Base-by-base conservation (phyloP, 1,140 invertebrate species). In the Sinella curviseta region DNA sequence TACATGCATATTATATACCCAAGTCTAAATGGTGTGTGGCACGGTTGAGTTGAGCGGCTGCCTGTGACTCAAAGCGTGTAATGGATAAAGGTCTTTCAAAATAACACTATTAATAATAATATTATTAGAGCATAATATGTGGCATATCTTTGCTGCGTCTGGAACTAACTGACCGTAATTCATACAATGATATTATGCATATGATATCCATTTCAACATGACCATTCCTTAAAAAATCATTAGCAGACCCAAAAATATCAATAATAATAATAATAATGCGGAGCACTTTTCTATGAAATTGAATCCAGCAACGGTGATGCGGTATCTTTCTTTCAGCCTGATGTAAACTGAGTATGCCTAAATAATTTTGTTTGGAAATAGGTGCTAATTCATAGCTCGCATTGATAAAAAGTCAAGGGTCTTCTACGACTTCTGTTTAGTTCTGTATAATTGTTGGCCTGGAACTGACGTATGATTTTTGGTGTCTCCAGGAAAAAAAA, bases 391-490 rank as follows among this genome's bases (percentile, higher is more conserved):
- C n/a, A n/a, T n/a, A n/a, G n/a, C n/a, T 33, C 31, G 24, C 26
- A 70, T 30, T 70, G 26, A 70, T 24, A 70, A 70, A 70, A 70
- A 70, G 65, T 33, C 26, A 70, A 70, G 65, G 65, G 65, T 8
- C 65, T 70, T 24, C 31, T 2, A 33, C 3, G 14, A 31, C 14
- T 30, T 30, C 28, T 8, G n/a, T 30, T 70, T 30, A 70, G 65
- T 70, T 33, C 8, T n/a, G 14, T 31, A 17, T 30, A 2, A 33
- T 70, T 70, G 30, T 70, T 24, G 8, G 3, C 3, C 30, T 16
- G 8, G n/a, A 14, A 33, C 65, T 70, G 65, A 70, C 65, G 57
- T 60, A 26, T 17, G 14, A 3, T 60, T 48, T 17, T 48, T n/a
- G n/a, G n/a, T 12, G 39, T 8, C 39, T 48, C 39, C 39, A 48